Evolutionary conservation across 2,113 vertebrate genomes (phyloP).

Genomic region (Amphiprion ocellaris): DNA sequence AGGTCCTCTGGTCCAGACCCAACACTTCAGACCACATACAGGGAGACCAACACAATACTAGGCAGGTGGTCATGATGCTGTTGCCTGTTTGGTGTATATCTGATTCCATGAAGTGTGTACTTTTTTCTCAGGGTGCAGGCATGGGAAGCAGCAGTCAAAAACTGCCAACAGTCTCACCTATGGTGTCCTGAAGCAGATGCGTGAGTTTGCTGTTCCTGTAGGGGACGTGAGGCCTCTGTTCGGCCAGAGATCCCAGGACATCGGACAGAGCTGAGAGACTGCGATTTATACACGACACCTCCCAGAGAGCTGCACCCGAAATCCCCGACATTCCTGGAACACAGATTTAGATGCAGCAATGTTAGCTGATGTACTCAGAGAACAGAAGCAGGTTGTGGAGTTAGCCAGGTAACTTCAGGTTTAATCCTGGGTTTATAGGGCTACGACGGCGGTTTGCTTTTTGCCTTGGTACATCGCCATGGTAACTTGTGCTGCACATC

Average conservation of each 20-base stretch:
- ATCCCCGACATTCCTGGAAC: slow-evolving; percentile 87
- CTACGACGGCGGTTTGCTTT: too few relatives aligned
- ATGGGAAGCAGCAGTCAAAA: neutral
- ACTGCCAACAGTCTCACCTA: slow-evolving; percentile 75
- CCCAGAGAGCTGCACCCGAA: slow-evolving; percentile 84
- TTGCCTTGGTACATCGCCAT: too few relatives aligned
- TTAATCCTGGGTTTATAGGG: too few relatives aligned
- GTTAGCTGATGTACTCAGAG: neutral
- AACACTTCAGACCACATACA: too few relatives aligned
- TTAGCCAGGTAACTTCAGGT: too few relatives aligned
- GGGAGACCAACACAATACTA: too few relatives aligned
- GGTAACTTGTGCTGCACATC: too few relatives aligned
- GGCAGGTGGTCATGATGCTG: too few relatives aligned
- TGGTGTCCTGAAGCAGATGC: slow-evolving; percentile 87
- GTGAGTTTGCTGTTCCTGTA: slow-evolving; percentile 93
- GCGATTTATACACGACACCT: slow-evolving; percentile 88
- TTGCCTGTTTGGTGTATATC: too few relatives aligned
- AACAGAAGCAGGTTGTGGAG: too few relatives aligned
- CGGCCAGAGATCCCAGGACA: slow-evolving; percentile 87
- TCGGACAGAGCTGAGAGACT: slow-evolving; percentile 89
- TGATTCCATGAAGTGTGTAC: too few relatives aligned
- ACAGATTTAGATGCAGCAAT: neutral
- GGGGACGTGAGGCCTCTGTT: slow-evolving; percentile 85
- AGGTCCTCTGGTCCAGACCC: too few relatives aligned
- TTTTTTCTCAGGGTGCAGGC: neutral